phyloP scores from a whole-genome alignment of 2,797 vertebrate genomes.

The Tarsius wallacei region DNA sequence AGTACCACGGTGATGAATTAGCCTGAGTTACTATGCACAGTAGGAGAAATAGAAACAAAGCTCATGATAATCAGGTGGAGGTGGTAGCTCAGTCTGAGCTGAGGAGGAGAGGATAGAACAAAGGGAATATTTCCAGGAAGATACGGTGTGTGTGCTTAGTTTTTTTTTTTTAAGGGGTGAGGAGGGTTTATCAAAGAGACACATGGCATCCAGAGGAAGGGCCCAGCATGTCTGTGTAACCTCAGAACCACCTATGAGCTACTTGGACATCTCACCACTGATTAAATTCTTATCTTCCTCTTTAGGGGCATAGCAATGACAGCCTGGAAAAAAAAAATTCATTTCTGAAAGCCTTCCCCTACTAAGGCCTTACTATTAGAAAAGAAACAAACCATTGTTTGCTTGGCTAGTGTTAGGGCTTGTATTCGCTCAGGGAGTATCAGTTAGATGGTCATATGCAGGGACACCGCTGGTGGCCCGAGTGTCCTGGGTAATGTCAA shows the following conservation, averaged over 20 bases:
- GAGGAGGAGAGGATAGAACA: not conserved
- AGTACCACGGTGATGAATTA: not conserved
- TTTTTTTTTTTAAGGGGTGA: not conserved
- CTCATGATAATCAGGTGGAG: not conserved
- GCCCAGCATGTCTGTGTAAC: not conserved
- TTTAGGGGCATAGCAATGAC: not conserved
- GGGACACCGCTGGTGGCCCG: accelerated
- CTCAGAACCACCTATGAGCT: not conserved
- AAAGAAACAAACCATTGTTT: conserved; percentile 29
- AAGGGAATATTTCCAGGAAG: conserved; percentile 28
- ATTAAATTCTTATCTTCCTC: not conserved
- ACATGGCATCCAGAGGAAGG: accelerated
- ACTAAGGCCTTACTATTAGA: not conserved
- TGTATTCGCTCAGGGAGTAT: not conserved
- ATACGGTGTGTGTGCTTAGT: not conserved
- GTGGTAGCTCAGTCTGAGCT: not conserved
- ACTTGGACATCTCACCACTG: not conserved
- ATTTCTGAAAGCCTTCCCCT: not conserved
- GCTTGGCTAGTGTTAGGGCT: not conserved
- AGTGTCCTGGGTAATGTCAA: not conserved
- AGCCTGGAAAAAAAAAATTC: not conserved
- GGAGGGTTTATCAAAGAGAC: not conserved
- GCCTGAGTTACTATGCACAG: not conserved
- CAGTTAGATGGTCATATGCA: accelerated
- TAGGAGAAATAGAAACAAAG: not conserved